Base-by-base conservation (phyloP, 2,888 invertebrate species). In the Candidula unifasciata region DNA sequence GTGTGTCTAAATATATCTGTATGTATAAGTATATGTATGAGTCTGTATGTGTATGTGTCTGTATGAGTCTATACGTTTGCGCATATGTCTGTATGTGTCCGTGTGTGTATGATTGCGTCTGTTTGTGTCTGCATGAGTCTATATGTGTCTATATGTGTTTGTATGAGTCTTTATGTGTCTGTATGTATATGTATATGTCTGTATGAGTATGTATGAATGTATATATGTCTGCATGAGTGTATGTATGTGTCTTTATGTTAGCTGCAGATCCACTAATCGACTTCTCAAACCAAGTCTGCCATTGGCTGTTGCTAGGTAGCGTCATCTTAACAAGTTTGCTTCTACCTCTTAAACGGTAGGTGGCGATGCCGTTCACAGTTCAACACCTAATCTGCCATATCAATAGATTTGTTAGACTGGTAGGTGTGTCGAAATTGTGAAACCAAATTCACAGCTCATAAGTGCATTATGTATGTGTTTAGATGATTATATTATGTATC, bases 161-260 rank as follows among this genome's bases (percentile, higher is more conserved):
- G n/a, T n/a, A n/a, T n/a, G n/a, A 30, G 16, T 74, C 6, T 74
- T 18, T 68, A 24, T 68, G 24, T 68, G 30, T 68, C 10, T 68
- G 30, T n/a, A n/a, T n/a, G 8, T 69, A 69, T 69, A 30, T 69
- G 27, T 35, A 21, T n/a, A 69, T n/a, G 35, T 21, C 3, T 76
- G 37, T 76, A 35, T 37, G 24, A 44, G 35, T 0, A 24, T 76
- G 44, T 76, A 44, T 44, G 44, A 44, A 44, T 76, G 44, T 76
- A 44, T 76, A 76, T 76, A 44, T 76, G 44, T 76, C 10, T 76
- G 44, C 44, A 44, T 76, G 44, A 24, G 24, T 76, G 44, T 76
- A 44, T 76, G 44, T 76, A 44, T 76, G 44, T 76, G 24, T 76
- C 37, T 76, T 16, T 76, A 76, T 76, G 44, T 76, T 16, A n/a